phyloP scores from a whole-genome alignment of 2,888 invertebrate genomes.

The Tenthredo amoena region DNA sequence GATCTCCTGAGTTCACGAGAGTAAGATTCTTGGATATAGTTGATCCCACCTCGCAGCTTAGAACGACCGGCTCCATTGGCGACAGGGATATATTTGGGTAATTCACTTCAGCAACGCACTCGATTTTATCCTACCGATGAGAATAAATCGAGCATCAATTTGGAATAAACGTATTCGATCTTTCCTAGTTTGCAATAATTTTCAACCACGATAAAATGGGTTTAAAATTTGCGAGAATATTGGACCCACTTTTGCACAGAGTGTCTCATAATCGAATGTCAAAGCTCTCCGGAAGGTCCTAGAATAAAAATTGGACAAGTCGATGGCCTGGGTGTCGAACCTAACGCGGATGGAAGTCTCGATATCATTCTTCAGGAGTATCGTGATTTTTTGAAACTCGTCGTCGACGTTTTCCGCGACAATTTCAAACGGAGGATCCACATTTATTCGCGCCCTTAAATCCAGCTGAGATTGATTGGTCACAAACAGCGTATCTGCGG shows the following conservation, averaged over 20 bases:
- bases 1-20: conserved; percentile 80
- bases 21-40: conserved; percentile 77
- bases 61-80: conserved; percentile 80
- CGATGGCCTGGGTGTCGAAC: conserved; percentile 65
- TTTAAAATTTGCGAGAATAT: background rate
- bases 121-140: conserved; percentile 82
- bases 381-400: conserved; percentile 60
- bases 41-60: conserved; percentile 81
- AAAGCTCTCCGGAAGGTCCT: conserved; percentile 64
- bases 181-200: background rate
- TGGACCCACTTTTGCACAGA: conserved; percentile 75
- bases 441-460: conserved; percentile 78
- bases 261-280: conserved; percentile 74
- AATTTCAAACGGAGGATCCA: conserved; percentile 79
- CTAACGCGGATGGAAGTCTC: conserved; percentile 61
- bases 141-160: background rate
- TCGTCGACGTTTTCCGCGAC: conserved; percentile 58
- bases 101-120: conserved; percentile 83
- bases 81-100: conserved; percentile 84
- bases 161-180: background rate
- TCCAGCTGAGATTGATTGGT: conserved; percentile 81
- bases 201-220: background rate
- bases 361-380: conserved; percentile 62
- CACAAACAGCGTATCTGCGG: conserved; percentile 80
- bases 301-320: conserved; percentile 33